Conservation (phyloP, 2,113 vertebrate genomes). For the Microtus ochrogaster region DNA sequence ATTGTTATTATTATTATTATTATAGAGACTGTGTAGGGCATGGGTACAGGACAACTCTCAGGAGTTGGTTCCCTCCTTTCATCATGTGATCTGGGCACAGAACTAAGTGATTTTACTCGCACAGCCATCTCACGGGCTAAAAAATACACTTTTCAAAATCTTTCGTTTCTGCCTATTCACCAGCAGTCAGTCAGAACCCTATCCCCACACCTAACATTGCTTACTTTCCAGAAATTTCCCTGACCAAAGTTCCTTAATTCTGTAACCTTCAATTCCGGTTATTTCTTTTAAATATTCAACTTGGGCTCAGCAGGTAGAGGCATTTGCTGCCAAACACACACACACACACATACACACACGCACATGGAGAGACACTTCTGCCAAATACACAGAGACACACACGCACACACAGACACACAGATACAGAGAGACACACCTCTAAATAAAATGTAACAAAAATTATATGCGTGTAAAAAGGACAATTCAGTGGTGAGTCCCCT, state of each 20-base stretch:
- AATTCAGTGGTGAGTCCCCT: not conserved
- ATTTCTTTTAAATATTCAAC: slow-evolving; percentile 14
- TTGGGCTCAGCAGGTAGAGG: not conserved
- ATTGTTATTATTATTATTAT: not conserved
- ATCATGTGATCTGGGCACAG: not conserved
- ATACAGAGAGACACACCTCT: not conserved
- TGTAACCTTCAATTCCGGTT: not conserved
- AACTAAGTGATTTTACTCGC: not conserved
- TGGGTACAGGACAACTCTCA: too few species aligned
- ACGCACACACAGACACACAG: not conserved
- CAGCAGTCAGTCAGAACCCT: not conserved
- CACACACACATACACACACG: not conserved
- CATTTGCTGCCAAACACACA: not conserved
- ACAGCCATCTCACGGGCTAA: not conserved
- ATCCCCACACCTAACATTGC: not conserved
- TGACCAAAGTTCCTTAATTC: not conserved
- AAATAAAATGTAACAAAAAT: not conserved
- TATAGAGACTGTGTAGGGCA: too few species aligned
- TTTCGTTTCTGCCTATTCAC: not conserved
- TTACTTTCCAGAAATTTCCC: not conserved
- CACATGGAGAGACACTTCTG: not conserved
- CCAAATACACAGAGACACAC: not conserved
- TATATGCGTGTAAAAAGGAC: not conserved
- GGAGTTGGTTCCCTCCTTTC: not conserved
- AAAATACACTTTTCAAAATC: not conserved